Evolutionary conservation across 2,888 invertebrate genomes (phyloP), one percentile per base, ranked within the genome.

Genomic region (Priocnemis perturbator): DNA sequence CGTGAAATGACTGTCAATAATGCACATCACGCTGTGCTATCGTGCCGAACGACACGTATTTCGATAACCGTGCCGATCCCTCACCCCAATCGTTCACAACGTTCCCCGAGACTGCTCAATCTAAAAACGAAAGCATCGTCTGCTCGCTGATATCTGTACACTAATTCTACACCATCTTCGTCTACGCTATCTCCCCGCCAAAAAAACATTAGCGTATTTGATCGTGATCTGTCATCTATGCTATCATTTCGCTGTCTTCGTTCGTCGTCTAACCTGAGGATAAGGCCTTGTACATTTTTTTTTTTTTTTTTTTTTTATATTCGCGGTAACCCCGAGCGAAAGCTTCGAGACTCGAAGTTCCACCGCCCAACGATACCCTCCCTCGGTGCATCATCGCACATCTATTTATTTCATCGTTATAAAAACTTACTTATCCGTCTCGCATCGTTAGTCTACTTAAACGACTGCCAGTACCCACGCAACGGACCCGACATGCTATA

Each of bases 381-480:
- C 11, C 37, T 21, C 47, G 44, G 15, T 3, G 15, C 20, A 57
- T 63, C 26, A 2, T 26, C 23, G 20, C 56, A n/a, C 45, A 45
- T 5, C n/a, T 58, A n/a, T 19, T 48, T 47, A 17, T 61, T 26
- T 45, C 3, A 60, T 58, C 30, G 55, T 64, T 73, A 64, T 71
- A 73, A 75, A 74, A 77, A 77, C 64, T 74, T 63, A 67, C 23
- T 53, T 69, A 64, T 62, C 64, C 52, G 30, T 17, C 57, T 48
- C 21, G 59, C 21, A 45, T 55, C 57, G 26, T 57, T 50, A 17
- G 23, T 23, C 55, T 69, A 53, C 48, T 60, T 58, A 20, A 45
- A 69, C 60, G 66, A 60, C 65, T 30, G 17, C 37, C 30, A 57
- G 37, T 37, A 15, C 4, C 19, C 37, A 20, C n/a, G 30, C 30